Evolutionary conservation across 1,140 invertebrate species (phyloP).

Genomic region (Hydropsyche tenuis): DNA sequence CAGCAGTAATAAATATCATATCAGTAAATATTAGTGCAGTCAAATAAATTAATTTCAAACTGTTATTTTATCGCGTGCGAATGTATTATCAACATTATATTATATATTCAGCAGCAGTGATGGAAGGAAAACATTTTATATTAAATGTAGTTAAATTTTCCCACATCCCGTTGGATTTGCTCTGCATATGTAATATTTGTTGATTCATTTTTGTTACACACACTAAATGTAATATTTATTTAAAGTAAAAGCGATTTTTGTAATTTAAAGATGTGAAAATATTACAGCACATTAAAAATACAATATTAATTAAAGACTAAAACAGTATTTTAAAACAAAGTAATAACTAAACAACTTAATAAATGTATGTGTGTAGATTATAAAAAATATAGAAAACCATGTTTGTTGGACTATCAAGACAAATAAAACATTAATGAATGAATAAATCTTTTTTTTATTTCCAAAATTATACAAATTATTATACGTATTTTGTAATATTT

Average conservation of each 20-base stretch:
- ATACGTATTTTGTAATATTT: too few relatives aligned
- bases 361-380: constrained; percentile 51
- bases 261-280: not conserved
- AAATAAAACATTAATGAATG: constrained; percentile 44
- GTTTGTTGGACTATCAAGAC: constrained; percentile 47
- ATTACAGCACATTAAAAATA: not conserved
- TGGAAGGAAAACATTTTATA: not conserved
- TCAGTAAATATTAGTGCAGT: constrained; percentile 33
- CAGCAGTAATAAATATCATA: constrained; percentile 34
- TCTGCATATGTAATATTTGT: not conserved
- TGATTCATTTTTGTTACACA: not conserved
- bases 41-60: constrained; percentile 21
- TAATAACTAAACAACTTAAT: constrained; percentile 46
- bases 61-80: constrained; percentile 6
- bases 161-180: not conserved
- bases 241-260: not conserved
- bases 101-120: not conserved
- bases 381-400: constrained; percentile 49
- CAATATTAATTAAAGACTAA: constrained; percentile 40
- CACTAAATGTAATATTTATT: not conserved
- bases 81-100: not conserved
- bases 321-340: constrained; percentile 34
- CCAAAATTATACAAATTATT: too few relatives aligned
- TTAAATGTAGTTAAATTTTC: not conserved
- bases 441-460: not conserved